Evolutionary conservation across 2,888 invertebrate genomes (phyloP), one percentile per base, ranked within the genome.

Genomic region (Philopedon plagiatum): DNA sequence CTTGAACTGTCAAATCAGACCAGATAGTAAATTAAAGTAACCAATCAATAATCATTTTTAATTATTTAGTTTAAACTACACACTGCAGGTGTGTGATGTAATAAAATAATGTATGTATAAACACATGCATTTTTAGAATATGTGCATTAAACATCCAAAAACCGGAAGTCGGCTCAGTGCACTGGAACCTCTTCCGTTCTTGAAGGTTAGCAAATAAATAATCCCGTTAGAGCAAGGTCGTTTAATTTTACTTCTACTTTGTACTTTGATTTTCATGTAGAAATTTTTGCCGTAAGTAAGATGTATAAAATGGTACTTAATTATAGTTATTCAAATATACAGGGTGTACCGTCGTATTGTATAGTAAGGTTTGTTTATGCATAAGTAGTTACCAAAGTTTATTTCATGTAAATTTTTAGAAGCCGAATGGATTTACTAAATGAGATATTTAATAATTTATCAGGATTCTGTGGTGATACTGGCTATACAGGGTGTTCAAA

Each of bases 121-220:
- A 57, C 57, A 39, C 23, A 26, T 41, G 37, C 51, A 63, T 51
- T 46, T 63, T 63, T 54, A 54, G 29, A 54, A 54, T 54, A n/a
- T 63, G 62, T 51, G 62, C 51, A 51, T 39, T 15, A 23, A 58
- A 58, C 58, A 39, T 39, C 58, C 19, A 46, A 64, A 63, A 70
- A 73, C 74, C 76, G 78, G 77, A 78, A 76, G 64, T 70, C 49
- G 68, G 66, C 75, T 56, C 70, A 78, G 76, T 62, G 71, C 67
- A 78, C 76, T 78, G 77, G 75, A 77, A 78, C 79, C 71, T 70
- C 74, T 79, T 80, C 79, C 79, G 76, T 76, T 79, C 76, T 76
- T 77, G 75, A 78, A 78, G 76, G 78, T 75, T 76, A 63, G 21
- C 57, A 58, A 70, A 70, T 73, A 66, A 69, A 23, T 56, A 65